Conservation (phyloP, 2,888 invertebrate genomes). For the Drosophila kuntzei region DNA sequence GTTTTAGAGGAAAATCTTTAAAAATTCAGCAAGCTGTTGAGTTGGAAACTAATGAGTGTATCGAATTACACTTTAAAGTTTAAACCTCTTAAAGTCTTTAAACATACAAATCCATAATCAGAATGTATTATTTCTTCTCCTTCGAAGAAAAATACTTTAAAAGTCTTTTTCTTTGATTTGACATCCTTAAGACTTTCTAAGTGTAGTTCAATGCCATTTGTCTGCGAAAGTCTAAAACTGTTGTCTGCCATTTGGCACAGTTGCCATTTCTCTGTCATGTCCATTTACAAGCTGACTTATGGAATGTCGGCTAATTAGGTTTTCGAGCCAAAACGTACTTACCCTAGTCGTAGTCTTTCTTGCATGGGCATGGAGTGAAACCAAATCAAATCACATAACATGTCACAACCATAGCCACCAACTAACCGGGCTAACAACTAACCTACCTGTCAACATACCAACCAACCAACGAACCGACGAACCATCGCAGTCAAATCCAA, state of each 20-base stretch:
- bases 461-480: conserved; percentile 27
- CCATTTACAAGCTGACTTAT: conserved; percentile 59
- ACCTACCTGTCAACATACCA: conserved; percentile 21
- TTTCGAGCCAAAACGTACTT: conserved; percentile 69
- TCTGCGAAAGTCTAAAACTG: conserved; percentile 13
- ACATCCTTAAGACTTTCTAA: not conserved
- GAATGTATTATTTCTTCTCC: not conserved
- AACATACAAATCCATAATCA: not conserved
- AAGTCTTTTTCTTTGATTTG: too few relatives aligned
- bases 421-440: conserved; percentile 25
- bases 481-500: conserved; percentile 54
- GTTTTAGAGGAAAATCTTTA: not conserved
- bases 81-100: too few relatives aligned
- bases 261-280: conserved; percentile 44
- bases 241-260: conserved; percentile 40
- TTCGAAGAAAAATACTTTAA: not conserved
- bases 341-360: conserved; percentile 43
- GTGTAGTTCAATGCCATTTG: conserved; percentile 25
- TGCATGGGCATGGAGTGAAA: conserved; percentile 40
- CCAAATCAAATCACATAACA: conserved; percentile 77
- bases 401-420: conserved; percentile 46
- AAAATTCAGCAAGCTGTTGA: not conserved
- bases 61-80: not conserved
- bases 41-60: not conserved
- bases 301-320: conserved; percentile 74